Conservation (phyloP, 2,888 invertebrate genomes). For the Thysanoteuthis rhombus region DNA sequence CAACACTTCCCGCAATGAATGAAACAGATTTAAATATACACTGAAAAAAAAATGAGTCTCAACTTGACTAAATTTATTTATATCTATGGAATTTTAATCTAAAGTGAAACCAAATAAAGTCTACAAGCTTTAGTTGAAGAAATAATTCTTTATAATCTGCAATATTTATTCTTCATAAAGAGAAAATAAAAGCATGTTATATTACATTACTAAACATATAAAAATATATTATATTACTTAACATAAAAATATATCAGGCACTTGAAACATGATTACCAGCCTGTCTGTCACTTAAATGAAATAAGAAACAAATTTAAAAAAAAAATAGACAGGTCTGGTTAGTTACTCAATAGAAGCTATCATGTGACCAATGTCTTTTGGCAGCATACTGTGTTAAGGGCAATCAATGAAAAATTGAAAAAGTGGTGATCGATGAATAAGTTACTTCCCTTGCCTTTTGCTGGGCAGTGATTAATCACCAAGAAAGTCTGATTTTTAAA, state of each 20-base stretch:
- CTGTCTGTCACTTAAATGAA: neutral
- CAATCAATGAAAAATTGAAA: no score
- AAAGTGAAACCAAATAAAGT: neutral
- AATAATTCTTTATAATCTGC: neutral
- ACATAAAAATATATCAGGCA: neutral
- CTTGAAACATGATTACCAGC: neutral
- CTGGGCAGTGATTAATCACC: no score
- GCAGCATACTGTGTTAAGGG: no score
- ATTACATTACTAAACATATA: neutral
- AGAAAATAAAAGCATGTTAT: neutral
- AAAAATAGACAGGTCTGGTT: neutral
- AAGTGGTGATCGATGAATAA: no score
- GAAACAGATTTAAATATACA: neutral
- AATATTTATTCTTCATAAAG: neutral
- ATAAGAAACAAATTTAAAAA: neutral
- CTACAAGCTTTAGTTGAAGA: no score
- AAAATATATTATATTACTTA: neutral
- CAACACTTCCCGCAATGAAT: neutral
- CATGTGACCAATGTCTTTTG: no score
- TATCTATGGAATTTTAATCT: conserved; percentile 1
- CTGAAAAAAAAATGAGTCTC: no score
- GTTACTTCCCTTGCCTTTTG: no score
- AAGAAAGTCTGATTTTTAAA: no score
- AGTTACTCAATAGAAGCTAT: no score
- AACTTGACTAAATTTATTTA: neutral